These are phyloP conservation scores for Glossosoma conforme DNA, from an alignment of 1,140 invertebrate genomes.

Conservation along the genomic window DNA sequence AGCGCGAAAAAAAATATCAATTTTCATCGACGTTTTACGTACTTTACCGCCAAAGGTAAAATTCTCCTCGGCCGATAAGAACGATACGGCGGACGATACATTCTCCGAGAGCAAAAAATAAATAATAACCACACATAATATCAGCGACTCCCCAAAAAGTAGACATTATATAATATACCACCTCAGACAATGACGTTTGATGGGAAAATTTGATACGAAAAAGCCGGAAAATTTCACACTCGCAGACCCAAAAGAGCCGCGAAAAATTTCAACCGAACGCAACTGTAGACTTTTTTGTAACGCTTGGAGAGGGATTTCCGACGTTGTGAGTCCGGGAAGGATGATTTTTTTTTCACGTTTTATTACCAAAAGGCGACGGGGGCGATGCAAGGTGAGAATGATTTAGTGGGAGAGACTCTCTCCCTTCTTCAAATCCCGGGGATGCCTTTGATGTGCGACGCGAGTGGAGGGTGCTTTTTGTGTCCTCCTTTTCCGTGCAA, in stretches of 20 bases:
- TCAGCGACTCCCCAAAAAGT: neutral
- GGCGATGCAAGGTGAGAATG: conserved; percentile 15
- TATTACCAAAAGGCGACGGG: conserved; percentile 14
- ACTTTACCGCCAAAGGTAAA: neutral
- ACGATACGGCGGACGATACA: neutral
- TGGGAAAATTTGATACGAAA: conserved; percentile 1
- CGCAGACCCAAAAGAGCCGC: conserved; percentile 1
- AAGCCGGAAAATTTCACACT: neutral
- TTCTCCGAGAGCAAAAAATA: neutral
- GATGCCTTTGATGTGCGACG: conserved; percentile 11
- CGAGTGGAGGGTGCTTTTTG: neutral
- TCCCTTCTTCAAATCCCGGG: conserved; percentile 8
- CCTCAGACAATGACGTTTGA: conserved; percentile 3
- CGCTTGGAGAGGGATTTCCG: neutral
- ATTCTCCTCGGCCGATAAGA: neutral
- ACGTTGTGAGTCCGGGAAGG: neutral
- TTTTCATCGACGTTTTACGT: neutral
- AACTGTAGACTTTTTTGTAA: neutral
- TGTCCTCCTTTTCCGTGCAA: neutral
- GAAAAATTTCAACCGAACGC: no score
- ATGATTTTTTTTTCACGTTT: conserved; percentile 18
- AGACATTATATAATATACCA: conserved; percentile 4
- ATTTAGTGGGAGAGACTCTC: conserved; percentile 14
- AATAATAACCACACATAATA: conserved; percentile 4
- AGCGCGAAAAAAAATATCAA: neutral